These are phyloP conservation scores for Sebastes cheni DNA, from an alignment of 2,797 vertebrate genomes.

Conservation along the genomic window DNA sequence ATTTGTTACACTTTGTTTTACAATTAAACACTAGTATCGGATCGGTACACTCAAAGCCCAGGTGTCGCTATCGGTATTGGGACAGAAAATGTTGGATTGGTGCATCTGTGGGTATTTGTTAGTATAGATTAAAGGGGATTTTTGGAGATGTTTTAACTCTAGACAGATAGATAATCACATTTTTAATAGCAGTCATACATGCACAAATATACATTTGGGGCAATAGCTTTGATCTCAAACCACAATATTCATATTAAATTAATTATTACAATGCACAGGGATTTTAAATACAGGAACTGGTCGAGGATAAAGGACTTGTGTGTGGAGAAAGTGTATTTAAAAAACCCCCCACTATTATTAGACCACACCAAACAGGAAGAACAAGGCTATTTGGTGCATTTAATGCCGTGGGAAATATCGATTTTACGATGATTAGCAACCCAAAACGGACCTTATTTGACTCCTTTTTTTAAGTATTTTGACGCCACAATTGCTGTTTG, in stretches of 20 bases:
- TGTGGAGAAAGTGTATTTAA: background rate
- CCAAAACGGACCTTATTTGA: accelerated
- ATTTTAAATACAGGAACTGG: background rate
- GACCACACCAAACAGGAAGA: background rate
- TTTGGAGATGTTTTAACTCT: background rate
- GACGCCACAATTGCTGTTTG: too few species aligned
- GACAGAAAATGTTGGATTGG: too few species aligned
- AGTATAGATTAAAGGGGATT: too few species aligned
- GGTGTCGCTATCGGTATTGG: too few species aligned
- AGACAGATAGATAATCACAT: background rate
- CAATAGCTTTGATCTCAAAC: background rate
- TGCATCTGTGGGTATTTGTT: too few species aligned
- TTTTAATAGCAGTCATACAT: background rate
- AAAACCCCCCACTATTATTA: accelerated
- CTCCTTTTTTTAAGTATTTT: accelerated
- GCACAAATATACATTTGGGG: background rate
- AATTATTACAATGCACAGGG: background rate
- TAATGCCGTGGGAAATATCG: accelerated
- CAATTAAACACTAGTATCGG: too few species aligned
- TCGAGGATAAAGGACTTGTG: background rate
- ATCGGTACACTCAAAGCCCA: too few species aligned
- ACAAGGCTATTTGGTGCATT: background rate
- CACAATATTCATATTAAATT: background rate
- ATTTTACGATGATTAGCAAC: too few species aligned
- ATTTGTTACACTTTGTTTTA: too few species aligned